These are phyloP conservation scores for Corythaeola cristata DNA, from an alignment of 2,113 vertebrate genomes.

Conservation along the genomic window DNA sequence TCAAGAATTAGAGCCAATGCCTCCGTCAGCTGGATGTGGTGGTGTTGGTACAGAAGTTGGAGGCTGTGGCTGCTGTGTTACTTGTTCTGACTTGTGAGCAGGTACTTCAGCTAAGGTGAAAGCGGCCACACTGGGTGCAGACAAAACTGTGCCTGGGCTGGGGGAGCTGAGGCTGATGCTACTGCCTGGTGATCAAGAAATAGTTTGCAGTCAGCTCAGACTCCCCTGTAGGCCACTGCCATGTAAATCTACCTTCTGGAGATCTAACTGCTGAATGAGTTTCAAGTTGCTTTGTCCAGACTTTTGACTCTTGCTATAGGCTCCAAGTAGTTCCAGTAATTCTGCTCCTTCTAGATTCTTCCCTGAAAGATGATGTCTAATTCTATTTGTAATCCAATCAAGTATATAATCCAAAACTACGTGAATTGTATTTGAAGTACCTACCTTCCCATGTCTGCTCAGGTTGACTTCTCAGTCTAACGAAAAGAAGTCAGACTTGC, in stretches of 20 bases:
- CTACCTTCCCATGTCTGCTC: neutral
- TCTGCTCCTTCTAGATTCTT: neutral
- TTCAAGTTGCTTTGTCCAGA: neutral
- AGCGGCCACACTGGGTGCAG: neutral
- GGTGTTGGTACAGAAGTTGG: neutral
- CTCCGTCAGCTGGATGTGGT: neutral
- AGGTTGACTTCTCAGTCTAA: neutral
- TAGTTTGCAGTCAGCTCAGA: neutral
- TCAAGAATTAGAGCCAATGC: neutral
- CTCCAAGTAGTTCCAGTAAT: neutral
- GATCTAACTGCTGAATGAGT: neutral
- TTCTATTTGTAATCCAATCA: neutral
- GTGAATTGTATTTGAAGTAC: neutral
- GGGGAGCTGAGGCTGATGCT: neutral
- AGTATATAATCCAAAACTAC: neutral
- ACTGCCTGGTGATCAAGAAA: neutral
- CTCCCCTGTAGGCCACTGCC: neutral
- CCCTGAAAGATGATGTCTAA: neutral
- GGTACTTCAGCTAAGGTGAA: neutral
- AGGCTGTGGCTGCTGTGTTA: neutral
- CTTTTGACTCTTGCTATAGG: neutral
- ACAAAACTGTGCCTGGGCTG: fast-evolving
- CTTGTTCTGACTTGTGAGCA: neutral
- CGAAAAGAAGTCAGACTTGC: neutral
- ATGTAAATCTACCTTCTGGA: neutral